Evolutionary conservation across 2,888 invertebrate species (phyloP), one percentile per base, ranked within the genome.

Genomic region (Hirtodrosophila duncani): DNA sequence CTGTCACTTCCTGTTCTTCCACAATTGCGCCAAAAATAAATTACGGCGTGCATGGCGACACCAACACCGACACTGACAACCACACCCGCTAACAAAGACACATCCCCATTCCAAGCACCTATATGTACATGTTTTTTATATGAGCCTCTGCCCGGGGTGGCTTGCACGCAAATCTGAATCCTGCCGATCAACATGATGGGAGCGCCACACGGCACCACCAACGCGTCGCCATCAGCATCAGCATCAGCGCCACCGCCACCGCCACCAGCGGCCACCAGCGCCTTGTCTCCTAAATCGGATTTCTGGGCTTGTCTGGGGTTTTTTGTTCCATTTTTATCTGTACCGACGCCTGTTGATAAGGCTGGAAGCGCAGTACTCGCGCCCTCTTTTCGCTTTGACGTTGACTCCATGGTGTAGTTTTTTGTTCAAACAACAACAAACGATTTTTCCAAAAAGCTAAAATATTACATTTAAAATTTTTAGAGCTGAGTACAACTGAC

Each of bases 21-120:
- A 21, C 67, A 69, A 67, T 62, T 69, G 70, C 52, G 64, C 67
- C 70, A 67, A 70, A 70, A 70, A 70, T 70, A 70, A 70, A 70
- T 70, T 64, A 62, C 66, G 43, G 46, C 66, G 63, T 58, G 53
- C 62, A 34, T 43, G 50, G 58, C 53, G 57, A 50, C 57, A 63
- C 50, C 49, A 50, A 57, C 57, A 50, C 38, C 27, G 41, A 20
- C 34, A 39, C 36, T 27, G 37, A 27, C 41, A 52, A 38, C 34
- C 33, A 24, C 38, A 48, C 60, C 50, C 30, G 43, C 45, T 51
- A 23, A 49, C 48, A 57, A 44, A 55, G 63, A 55, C 48, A 45
- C 63, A 63, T 52, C 52, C 58, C n/a, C n/a, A n/a, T n/a, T n/a
- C n/a, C n/a, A n/a, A 46, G 41, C 53, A 37, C 33, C 44, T 24